These are phyloP conservation scores for Burhinus bistriatus DNA, from an alignment of 2,113 vertebrate genomes.

Conservation along the genomic window DNA sequence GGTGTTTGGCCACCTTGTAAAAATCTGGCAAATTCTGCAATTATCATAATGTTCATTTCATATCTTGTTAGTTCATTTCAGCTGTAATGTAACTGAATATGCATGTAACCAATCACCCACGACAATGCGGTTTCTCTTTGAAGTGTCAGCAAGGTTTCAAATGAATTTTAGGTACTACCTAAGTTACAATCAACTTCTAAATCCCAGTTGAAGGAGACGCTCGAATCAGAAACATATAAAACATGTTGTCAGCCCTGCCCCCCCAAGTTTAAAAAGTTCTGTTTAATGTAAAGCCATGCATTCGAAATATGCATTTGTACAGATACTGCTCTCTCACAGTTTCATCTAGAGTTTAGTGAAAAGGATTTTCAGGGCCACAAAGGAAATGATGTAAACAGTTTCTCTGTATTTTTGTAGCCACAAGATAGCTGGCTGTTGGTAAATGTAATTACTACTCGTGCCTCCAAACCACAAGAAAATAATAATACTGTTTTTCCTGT, in stretches of 20 bases:
- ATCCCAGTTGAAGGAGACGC: background rate
- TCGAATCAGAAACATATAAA: background rate
- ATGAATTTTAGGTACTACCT: background rate
- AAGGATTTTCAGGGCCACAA: conserved; percentile 36
- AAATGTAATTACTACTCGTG: background rate
- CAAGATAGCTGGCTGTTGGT: conserved; percentile 32
- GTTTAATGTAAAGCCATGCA: background rate
- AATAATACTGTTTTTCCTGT: conserved; percentile 3
- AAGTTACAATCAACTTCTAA: background rate
- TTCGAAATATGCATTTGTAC: background rate
- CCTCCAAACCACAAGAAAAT: conserved; percentile 40
- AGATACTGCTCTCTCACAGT: background rate
- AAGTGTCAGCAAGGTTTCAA: background rate
- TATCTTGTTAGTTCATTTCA: background rate
- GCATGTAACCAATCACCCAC: background rate
- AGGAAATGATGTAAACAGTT: conserved; percentile 37
- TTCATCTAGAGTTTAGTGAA: background rate
- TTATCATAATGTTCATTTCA: background rate
- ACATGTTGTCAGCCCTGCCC: background rate
- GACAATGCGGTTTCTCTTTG: fast-evolving
- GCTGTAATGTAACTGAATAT: background rate
- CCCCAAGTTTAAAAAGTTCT: background rate
- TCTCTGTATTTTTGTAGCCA: conserved; percentile 8
- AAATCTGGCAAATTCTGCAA: background rate
- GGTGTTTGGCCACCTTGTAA: background rate